Base-by-base conservation (phyloP, 2,888 invertebrate genomes). In the Meteorus colon region DNA sequence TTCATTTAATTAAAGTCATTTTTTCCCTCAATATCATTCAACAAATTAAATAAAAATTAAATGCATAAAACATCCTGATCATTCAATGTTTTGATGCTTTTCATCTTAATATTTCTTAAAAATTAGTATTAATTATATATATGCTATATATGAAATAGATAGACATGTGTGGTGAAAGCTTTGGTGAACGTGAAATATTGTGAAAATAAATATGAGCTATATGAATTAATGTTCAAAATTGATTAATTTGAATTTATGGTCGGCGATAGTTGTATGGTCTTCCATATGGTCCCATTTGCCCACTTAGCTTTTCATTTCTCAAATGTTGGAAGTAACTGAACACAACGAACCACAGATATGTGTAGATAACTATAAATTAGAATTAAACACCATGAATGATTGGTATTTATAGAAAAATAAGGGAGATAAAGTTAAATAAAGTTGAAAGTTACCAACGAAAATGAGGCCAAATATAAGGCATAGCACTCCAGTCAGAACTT, bases 291-390 rank as follows among this genome's bases (percentile, higher is more conserved):
- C 86, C 89, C 19, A 89, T 85, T 79, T 85, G 86, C 60, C 82
- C 81, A 75, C 79, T 88, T 75, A 83, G 80, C 77, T 89, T 88
- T 69, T 88, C 87, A n/a, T 83, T 81, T 81, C 92, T 91, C 59
- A 95, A 91, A 81, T 94, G 92, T 81, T 94, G 92, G 89, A 95
- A 96, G 89, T 95, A 95, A 86, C 96, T 96, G 92, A 94, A 96
- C 70, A 95, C 95, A 71, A 96, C 96, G 83, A 93, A 92, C 96
- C 96, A 96, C 88, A 96, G 92, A 90, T 96, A 96, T 73, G 94
- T 91, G 89, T 94, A 94, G 45, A 96, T 90, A 81, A 93, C 96
- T 96, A 92, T 65, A 93, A 93, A 80, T 19, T 34, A 31, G 66
- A n/a, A 65, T n/a, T 24, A 29, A 8, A 12, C 4, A 51, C 29